Evolutionary conservation across 2,888 invertebrate species (phyloP), one percentile per base, ranked within the genome.

Genomic region (Bursaphelenchus okinawaensis): DNA sequence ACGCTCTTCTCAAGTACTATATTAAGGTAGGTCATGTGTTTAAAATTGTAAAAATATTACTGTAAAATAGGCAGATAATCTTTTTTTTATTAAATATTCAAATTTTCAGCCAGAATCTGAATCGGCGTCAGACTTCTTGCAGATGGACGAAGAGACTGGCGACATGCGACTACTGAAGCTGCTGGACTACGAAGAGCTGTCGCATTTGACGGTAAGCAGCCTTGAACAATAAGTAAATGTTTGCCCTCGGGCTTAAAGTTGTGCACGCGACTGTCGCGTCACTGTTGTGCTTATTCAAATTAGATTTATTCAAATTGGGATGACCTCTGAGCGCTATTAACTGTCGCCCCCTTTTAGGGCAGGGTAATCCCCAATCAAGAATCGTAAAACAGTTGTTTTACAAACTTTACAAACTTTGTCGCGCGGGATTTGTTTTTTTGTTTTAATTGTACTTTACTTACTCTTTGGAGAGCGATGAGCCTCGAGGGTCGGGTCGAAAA

Each of bases 101-200:
- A 26, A 9, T 28, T 60, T 67, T 28, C 40, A 71, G 67, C 59
- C 70, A 2, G 56, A 67, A 28, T 51, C 51, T 22, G 22, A 31
- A 16, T 55, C 40, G 4, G 69, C 69, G 27, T 65, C 68, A 1
- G 67, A 68, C 24, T 63, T 52, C 24, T 69, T 77, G 52, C 66
- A 61, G 23, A 74, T 77, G 40, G 75, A 77, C 54, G 71, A 74
- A 31, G 63, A 55, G 16, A 61, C 72, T 3, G 77, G 77, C 3
- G 77, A 75, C 20, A 62, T 77, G 31, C 72, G 72, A 52, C 66
- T 69, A 9, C 60, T 52, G 3, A 61, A 64, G 29, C 26, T 40
- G 7, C 58, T 77, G 26, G 75, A 76, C 59, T 76, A 62, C 40
- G 76, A 76, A 63, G 62, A n/a, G 16, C 60, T 58, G 20, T 56